Conservation (phyloP, 35 echinoderm and acorn worm genomes). For the Apostichopus californicus region DNA sequence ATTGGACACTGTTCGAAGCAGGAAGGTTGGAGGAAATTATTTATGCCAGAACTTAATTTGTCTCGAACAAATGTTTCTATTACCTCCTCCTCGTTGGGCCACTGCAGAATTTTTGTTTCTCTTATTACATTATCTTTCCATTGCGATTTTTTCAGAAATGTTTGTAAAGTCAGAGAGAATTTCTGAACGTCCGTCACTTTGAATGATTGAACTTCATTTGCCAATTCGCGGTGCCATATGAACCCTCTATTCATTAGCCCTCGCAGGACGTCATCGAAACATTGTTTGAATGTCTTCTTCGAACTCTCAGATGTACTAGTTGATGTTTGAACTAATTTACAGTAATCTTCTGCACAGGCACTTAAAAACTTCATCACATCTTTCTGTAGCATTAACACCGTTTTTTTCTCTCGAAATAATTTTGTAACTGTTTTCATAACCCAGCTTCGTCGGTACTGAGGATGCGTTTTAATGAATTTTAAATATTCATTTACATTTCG, state of each 20-base stretch:
- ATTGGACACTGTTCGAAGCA: constrained; percentile 5
- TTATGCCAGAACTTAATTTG: background rate
- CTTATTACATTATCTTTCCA: background rate
- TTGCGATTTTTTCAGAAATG: background rate
- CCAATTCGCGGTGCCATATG: background rate
- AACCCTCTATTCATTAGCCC: background rate
- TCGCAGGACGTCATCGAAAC: background rate
- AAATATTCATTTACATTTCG: background rate
- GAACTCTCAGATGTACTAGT: background rate
- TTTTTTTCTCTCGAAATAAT: background rate
- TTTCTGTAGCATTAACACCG: background rate
- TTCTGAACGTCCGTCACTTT: no score
- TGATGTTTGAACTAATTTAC: background rate
- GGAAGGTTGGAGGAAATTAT: background rate
- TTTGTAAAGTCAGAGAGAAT: background rate
- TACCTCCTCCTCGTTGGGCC: background rate
- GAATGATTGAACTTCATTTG: background rate
- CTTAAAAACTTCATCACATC: background rate
- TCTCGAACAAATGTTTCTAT: background rate
- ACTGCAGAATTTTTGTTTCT: background rate
- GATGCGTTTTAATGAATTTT: background rate
- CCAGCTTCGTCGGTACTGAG: background rate
- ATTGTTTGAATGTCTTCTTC: background rate
- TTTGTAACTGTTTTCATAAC: background rate
- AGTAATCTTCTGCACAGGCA: background rate